These are phyloP conservation scores for Thermophis baileyi DNA, from an alignment of 2,113 vertebrate species.

Conservation along the genomic window DNA sequence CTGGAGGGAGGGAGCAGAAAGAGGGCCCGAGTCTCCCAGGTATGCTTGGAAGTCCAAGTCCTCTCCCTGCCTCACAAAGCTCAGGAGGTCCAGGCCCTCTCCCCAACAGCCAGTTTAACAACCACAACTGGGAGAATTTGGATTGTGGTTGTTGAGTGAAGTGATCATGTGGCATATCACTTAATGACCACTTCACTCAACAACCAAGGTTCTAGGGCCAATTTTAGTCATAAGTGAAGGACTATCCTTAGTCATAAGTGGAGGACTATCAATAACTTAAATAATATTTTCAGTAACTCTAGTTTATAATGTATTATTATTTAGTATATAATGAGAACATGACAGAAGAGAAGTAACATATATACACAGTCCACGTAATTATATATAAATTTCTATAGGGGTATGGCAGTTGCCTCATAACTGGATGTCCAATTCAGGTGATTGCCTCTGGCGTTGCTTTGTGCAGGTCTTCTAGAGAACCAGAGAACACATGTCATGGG, in stretches of 20 bases:
- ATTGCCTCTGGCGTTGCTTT: background rate
- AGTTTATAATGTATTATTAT: background rate
- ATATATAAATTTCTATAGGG: background rate
- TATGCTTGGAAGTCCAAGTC: background rate
- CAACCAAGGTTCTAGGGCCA: background rate
- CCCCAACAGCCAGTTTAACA: background rate
- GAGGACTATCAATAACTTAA: conserved; percentile 24
- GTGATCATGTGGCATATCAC: background rate
- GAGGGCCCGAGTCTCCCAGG: background rate
- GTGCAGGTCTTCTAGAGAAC: background rate
- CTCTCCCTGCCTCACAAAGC: background rate
- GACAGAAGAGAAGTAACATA: background rate
- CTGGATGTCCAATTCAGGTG: background rate
- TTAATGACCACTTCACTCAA: background rate
- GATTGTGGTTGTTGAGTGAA: background rate
- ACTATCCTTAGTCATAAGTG: background rate
- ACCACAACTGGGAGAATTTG: background rate
- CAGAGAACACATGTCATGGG: background rate
- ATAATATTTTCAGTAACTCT: conserved; percentile 41
- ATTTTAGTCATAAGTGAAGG: background rate
- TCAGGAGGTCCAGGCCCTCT: background rate
- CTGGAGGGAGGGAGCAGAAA: background rate
- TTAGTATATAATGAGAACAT: background rate
- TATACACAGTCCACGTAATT: background rate
- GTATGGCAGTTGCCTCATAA: background rate